Percentiles rank a stretch among this genome's conserved stretches.
Conservation (phyloP, 2,797 vertebrate genomes). For the Artibeus lituratus region DNA sequence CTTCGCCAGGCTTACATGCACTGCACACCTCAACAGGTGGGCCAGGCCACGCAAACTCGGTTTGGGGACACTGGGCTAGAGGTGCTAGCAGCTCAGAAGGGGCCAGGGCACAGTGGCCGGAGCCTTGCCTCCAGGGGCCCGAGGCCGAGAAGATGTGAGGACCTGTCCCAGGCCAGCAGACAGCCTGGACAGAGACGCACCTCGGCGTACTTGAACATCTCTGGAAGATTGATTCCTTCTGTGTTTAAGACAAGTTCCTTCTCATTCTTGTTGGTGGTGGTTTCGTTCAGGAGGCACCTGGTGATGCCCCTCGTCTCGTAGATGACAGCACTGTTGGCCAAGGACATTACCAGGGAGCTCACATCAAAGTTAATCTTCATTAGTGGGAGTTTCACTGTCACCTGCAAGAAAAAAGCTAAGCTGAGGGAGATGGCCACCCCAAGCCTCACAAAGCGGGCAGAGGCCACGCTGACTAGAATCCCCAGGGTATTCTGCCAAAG, state of each 20-base stretch:
- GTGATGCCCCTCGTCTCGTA: constrained; percentile 92
- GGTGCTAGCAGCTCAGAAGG: rapidly evolving
- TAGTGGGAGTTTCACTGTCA: constrained; percentile 88
- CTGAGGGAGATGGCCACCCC: rapidly evolving
- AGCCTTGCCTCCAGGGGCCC: background rate
- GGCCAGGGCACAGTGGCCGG: rapidly evolving
- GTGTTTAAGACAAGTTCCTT: constrained; percentile 89
- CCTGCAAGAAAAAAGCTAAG: constrained; percentile 76
- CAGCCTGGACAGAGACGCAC: constrained; percentile 74
- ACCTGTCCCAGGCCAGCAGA: background rate
- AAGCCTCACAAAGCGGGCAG: rapidly evolving
- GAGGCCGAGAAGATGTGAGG: background rate
- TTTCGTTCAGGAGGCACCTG: constrained; percentile 91
- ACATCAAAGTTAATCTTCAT: constrained; percentile 93
- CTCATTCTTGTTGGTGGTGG: constrained; percentile 80
- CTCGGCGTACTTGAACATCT: constrained; percentile 90
- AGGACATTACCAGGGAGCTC: constrained; percentile 86
- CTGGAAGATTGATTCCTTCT: constrained; percentile 95
- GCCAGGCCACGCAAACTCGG: rapidly evolving
- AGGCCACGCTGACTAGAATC: rapidly evolving
- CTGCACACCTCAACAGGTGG: rapidly evolving
- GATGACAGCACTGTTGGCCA: constrained; percentile 88
- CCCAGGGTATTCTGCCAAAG: rapidly evolving
- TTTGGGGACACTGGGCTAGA: background rate
- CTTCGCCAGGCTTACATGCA: rapidly evolving